These are phyloP conservation scores for Oryzias curvinotus DNA, from an alignment of 2,113 vertebrate species.

Conservation along the genomic window DNA sequence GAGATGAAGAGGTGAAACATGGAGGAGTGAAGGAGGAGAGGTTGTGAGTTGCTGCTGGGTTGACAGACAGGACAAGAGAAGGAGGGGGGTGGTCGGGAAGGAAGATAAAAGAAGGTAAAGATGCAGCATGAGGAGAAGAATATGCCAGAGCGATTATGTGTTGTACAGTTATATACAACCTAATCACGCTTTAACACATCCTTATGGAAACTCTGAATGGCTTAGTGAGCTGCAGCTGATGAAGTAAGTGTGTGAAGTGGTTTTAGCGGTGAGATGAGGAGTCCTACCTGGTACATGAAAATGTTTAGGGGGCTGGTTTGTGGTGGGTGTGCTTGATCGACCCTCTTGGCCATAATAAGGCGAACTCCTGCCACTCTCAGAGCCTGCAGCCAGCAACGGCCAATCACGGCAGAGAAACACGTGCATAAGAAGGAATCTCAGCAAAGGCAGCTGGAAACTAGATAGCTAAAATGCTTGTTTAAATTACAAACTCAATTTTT, in stretches of 20 bases:
- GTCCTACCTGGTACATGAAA: conserved; percentile 99
- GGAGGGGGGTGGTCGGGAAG: conserved; percentile 15
- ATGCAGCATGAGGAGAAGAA: conserved; percentile 25
- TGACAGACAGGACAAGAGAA: conserved; percentile 60
- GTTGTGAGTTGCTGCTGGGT: conserved; percentile 40
- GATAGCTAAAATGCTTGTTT: conserved; percentile 11
- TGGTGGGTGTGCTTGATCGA: conserved; percentile 92
- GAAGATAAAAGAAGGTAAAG: conserved; percentile 30
- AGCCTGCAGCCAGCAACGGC: conserved; percentile 85
- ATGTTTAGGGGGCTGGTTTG: conserved; percentile 97
- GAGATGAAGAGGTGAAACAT: conserved; percentile 64
- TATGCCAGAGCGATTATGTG: conserved; percentile 34
- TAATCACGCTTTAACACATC: conserved; percentile 31
- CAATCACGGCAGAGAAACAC: conserved; percentile 81
- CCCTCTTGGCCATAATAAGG: conserved; percentile 97
- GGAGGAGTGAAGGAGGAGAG: conserved; percentile 35
- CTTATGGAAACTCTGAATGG: conserved; percentile 1
- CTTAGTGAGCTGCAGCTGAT: conserved; percentile 8
- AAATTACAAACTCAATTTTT: conserved; percentile 10
- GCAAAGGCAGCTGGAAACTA: conserved; percentile 46
- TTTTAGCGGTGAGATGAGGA: conserved; percentile 48
- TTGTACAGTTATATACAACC: conserved; percentile 31
- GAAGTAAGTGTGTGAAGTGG: too few relatives aligned
- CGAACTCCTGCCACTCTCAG: conserved; percentile 97
- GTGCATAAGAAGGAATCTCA: conserved; percentile 57